phyloP scores from a whole-genome alignment of 2,113 vertebrate genomes.

The Ovis canadensis region DNA sequence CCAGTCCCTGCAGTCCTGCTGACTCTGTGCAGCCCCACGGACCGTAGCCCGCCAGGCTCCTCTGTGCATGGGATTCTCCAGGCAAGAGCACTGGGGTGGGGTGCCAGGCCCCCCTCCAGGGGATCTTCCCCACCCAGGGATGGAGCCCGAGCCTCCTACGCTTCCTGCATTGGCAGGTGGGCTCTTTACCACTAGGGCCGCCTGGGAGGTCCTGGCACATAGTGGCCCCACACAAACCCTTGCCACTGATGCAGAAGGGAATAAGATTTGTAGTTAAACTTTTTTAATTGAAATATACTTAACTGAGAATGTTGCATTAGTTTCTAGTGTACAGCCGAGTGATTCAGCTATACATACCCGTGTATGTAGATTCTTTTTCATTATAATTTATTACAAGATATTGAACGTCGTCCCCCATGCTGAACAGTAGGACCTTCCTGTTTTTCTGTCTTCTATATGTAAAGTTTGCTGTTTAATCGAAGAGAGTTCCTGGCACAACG shows the following conservation, averaged over 20 bases:
- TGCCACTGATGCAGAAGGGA: background rate
- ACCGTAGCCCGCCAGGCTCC: background rate
- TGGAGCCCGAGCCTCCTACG: fast-evolving
- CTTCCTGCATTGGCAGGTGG: background rate
- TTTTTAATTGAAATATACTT: background rate
- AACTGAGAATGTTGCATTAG: background rate
- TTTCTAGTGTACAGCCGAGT: background rate
- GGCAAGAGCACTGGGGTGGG: background rate
- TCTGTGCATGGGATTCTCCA: background rate
- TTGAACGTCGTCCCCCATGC: background rate
- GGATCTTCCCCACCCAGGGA: background rate
- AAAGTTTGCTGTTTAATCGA: background rate
- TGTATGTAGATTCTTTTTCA: background rate
- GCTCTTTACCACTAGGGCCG: background rate
- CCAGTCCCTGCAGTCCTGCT: background rate
- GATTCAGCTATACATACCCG: background rate
- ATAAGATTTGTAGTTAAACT: background rate
- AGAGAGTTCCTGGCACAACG: background rate
- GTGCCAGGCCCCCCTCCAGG: background rate
- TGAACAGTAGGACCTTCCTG: background rate
- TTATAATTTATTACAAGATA: background rate
- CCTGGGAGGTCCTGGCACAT: background rate
- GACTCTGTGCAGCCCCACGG: fast-evolving
- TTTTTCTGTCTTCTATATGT: background rate
- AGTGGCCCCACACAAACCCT: background rate